Conservation (phyloP, 2,113 vertebrate genomes). For the Embiotoca jacksoni region DNA sequence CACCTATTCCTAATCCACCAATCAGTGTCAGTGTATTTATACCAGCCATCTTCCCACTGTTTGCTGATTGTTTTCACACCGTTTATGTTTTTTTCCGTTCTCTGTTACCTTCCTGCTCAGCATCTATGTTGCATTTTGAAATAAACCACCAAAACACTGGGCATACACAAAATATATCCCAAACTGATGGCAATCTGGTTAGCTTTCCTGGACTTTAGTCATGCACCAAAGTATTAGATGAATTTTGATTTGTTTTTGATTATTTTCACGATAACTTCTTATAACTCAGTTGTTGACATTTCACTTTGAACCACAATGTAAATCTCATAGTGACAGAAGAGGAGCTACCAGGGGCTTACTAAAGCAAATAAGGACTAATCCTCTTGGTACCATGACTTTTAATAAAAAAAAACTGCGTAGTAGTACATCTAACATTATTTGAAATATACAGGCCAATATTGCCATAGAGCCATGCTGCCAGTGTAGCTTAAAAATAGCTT, state of each 20-base stretch:
- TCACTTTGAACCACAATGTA: no score
- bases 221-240: no score
- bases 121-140: neutral
- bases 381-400: neutral
- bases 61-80: no score
- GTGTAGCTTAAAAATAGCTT: neutral
- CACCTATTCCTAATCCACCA: neutral
- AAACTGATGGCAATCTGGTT: no score
- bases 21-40: neutral
- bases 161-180: no score
- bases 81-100: neutral
- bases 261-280: neutral
- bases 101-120: neutral
- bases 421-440: conserved; percentile 1
- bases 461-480: neutral
- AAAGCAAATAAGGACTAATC: neutral
- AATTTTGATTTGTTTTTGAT: neutral
- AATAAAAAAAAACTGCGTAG: neutral
- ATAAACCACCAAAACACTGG: no score
- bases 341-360: no score
- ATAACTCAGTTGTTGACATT: neutral
- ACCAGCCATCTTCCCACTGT: neutral
- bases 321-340: no score
- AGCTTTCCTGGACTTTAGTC: no score
- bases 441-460: neutral